phyloP scores from a whole-genome alignment of 2,113 vertebrate species.

The Asarcornis scutulata region DNA sequence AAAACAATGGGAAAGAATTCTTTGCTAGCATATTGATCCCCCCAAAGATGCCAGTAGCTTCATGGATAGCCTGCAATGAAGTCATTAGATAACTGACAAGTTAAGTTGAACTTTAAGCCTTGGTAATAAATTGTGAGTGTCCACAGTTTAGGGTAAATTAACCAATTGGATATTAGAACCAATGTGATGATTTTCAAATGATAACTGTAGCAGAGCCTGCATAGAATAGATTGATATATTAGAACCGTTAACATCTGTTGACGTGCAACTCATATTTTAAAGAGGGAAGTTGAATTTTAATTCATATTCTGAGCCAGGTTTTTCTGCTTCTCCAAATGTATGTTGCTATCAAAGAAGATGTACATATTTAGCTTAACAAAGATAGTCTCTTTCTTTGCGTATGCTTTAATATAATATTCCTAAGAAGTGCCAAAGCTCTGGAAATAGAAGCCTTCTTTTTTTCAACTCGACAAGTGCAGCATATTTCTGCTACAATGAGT shows the following conservation, averaged over 20 bases:
- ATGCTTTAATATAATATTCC: not conserved
- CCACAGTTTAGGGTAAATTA: not conserved
- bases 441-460: not conserved
- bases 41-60: not conserved
- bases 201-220: not conserved
- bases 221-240: not conserved
- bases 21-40: not conserved
- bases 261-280: not conserved
- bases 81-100: not conserved
- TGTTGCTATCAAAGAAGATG: not conserved
- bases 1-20: not conserved
- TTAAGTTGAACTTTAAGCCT: not conserved
- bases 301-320: not conserved
- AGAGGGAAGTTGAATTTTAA: not conserved
- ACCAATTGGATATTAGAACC: not conserved
- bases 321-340: not conserved
- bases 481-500: not conserved
- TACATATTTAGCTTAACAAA: not conserved
- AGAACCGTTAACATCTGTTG: not conserved
- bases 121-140: not conserved
- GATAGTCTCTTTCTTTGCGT: not conserved
- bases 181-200: not conserved
- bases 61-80: not conserved
- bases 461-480: not conserved
- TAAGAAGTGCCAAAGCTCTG: not conserved